Base-by-base conservation (phyloP, 1,140 invertebrate genomes). In the Phymastichus coffea region DNA sequence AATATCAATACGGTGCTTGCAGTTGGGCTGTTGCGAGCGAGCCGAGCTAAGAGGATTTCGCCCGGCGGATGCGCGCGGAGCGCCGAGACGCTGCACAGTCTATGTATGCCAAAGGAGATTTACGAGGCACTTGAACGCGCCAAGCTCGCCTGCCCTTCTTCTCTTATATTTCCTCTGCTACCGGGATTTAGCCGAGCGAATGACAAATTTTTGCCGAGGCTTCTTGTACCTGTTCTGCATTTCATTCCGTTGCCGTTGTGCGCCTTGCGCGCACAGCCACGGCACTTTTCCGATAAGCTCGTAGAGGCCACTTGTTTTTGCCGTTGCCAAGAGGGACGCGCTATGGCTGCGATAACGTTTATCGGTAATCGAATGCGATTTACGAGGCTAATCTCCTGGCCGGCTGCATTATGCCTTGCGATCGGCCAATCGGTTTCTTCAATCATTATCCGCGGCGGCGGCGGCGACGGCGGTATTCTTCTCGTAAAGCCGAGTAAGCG, bases 1-100 rank as follows among this genome's bases (percentile, higher is more conserved):
- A 59, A 59, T 52, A 59, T 59, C 57, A 47, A 53, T 53, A 58
- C 20, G 22, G 20, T 38, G 10, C 41, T 38, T 38, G 57, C 53
- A 53, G 10, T 40, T 54, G n/a, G 3, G 20, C 25, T 15, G 22
- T 12, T 1, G 3, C 20, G 19, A 22, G n/a, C n/a, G n/a, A n/a
- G n/a, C n/a, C n/a, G n/a, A n/a, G n/a, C 30, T 12, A 41, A 28
- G 26, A 40, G 37, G 55, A 49, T 28, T 23, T 30, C n/a, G n/a
- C n/a, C n/a, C n/a, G n/a, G n/a, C n/a, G n/a, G n/a, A n/a, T n/a
- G n/a, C n/a, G n/a, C n/a, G n/a, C n/a, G n/a, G n/a, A n/a, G n/a
- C n/a, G n/a, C n/a, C n/a, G n/a, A n/a, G n/a, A n/a, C n/a, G n/a
- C n/a, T n/a, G n/a, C n/a, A n/a, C n/a, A n/a, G n/a, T 25, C 1